Conservation (phyloP, 2,113 vertebrate species). For the Heterocephalus glaber region DNA sequence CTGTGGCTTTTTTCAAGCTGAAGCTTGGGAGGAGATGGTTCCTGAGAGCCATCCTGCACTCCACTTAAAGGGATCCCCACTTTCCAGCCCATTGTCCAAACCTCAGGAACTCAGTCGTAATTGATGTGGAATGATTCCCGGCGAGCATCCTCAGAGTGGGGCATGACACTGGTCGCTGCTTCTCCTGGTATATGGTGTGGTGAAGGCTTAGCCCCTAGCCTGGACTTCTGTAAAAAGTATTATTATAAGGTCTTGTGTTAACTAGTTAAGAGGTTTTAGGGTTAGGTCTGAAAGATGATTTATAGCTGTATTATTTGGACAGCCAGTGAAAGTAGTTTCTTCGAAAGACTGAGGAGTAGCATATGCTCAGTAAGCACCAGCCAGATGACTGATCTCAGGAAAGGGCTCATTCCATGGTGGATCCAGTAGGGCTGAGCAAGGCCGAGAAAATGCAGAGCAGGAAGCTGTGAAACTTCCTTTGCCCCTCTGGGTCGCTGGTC, state of each 20-base stretch:
- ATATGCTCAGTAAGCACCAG: slow-evolving; percentile 25
- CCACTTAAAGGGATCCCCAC: not conserved
- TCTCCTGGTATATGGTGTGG: not conserved
- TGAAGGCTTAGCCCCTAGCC: not conserved
- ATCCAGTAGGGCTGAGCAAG: not conserved
- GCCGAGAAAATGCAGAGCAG: not conserved
- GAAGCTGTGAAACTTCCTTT: not conserved
- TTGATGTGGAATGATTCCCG: not conserved
- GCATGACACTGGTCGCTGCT: not conserved
- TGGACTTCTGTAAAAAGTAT: slow-evolving; percentile 30
- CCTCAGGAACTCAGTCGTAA: not conserved
- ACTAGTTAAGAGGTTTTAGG: not conserved
- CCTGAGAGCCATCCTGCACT: not conserved
- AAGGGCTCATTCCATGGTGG: not conserved
- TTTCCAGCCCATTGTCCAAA: not conserved
- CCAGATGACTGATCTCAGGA: slow-evolving; percentile 41
- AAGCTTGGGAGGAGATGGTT: not conserved
- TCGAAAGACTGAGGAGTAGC: not conserved
- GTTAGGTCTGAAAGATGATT: slow-evolving; percentile 14
- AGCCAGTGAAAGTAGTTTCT: slow-evolving; percentile 35
- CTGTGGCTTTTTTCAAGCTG: not conserved
- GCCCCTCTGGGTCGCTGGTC: not conserved
- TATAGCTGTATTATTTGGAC: slow-evolving; percentile 17
- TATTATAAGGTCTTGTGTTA: not conserved
- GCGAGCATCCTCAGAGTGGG: not conserved